phyloP scores from a whole-genome alignment of 2,888 invertebrate genomes.

The Synanthedon myopaeformis region DNA sequence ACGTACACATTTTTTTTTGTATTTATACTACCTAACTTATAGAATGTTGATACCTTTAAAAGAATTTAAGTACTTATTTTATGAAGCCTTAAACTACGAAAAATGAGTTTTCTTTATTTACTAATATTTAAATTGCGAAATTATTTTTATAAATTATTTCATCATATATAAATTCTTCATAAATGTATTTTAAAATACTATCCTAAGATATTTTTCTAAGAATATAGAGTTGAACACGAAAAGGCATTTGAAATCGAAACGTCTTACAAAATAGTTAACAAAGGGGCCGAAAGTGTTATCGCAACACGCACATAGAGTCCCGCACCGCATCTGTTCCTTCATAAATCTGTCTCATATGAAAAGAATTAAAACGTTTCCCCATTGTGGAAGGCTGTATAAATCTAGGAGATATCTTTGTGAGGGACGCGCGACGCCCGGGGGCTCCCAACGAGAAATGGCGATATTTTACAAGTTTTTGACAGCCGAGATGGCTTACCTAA shows the following conservation, averaged over 20 bases:
- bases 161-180: no score
- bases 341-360: constrained; percentile 68
- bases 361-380: constrained; percentile 68
- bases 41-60: no score
- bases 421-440: constrained; percentile 52
- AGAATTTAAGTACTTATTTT: no score
- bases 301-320: constrained; percentile 10
- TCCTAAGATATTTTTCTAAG: no score
- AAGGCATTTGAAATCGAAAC: neutral
- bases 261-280: neutral
- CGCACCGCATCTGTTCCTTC: constrained; percentile 55
- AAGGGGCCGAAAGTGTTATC: neutral
- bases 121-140: no score
- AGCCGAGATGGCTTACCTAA: constrained; percentile 72
- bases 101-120: no score
- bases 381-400: constrained; percentile 66
- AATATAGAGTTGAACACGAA: neutral
- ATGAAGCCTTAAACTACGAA: no score
- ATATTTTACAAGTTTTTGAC: constrained; percentile 79
- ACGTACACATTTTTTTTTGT: no score
- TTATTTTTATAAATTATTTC: no score
- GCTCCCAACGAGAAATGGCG: constrained; percentile 60
- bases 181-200: no score
- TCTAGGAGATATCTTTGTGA: constrained; percentile 66
- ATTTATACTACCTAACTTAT: no score